Conservation (phyloP, 2,113 vertebrate species). For the Bothrops jararaca region DNA sequence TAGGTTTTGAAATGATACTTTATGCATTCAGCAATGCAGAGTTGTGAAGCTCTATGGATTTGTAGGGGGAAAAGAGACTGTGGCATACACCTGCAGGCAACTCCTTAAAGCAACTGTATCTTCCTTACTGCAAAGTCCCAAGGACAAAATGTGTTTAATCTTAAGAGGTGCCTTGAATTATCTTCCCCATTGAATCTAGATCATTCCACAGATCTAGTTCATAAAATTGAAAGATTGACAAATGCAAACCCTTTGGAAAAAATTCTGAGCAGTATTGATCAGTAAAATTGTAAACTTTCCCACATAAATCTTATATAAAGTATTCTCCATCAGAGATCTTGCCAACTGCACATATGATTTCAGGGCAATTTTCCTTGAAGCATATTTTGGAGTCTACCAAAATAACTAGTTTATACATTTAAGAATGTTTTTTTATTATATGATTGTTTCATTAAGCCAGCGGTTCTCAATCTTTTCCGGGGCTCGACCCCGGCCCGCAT, state of each 20-base stretch:
- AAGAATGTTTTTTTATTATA: not conserved
- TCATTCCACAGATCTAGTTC: not conserved
- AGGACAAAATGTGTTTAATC: not conserved
- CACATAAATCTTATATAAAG: not conserved
- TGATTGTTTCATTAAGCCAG: not conserved
- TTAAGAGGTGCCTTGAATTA: not conserved
- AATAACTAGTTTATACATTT: not conserved
- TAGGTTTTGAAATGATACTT: not conserved
- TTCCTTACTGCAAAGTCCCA: not conserved
- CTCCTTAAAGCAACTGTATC: not conserved
- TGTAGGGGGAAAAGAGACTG: not conserved
- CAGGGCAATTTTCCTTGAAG: not conserved
- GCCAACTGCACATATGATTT: not conserved
- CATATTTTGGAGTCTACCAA: not conserved
- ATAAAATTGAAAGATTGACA: not conserved
- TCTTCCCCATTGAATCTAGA: not conserved
- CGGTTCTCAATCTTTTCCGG: too few relatives aligned
- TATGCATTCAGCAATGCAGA: not conserved
- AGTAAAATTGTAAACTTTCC: not conserved
- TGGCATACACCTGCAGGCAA: not conserved
- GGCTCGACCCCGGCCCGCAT: too few relatives aligned
- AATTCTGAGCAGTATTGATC: not conserved
- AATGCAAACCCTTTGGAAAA: not conserved
- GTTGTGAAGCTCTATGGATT: not conserved
- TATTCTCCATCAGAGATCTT: not conserved